A percentile compares a stretch with the other conserved stretches of the same genome.
Conservation (phyloP, 2,797 vertebrate genomes). For the Scarus forsteni region DNA sequence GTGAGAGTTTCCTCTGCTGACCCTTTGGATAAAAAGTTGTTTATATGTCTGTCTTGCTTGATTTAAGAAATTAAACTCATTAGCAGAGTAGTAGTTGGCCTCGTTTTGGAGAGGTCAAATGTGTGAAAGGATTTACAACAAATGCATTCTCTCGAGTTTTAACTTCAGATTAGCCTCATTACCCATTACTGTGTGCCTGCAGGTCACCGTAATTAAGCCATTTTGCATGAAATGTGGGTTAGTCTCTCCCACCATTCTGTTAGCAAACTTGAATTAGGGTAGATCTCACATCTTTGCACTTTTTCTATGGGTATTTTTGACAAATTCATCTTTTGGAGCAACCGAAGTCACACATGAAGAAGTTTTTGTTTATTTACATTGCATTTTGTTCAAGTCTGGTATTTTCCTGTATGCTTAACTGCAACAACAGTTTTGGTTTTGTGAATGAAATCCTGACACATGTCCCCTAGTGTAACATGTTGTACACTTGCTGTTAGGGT, state of each 20-base stretch:
- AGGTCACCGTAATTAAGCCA: slow-evolving; percentile 34
- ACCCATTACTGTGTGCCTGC: slow-evolving; percentile 13
- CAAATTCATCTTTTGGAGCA: not conserved
- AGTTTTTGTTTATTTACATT: not conserved
- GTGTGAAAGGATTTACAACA: slow-evolving; percentile 46
- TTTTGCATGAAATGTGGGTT: slow-evolving; percentile 59
- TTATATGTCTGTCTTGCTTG: not conserved
- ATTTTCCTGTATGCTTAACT: not conserved
- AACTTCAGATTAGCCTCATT: slow-evolving; percentile 66
- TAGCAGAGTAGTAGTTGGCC: slow-evolving; percentile 30
- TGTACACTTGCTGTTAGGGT: slow-evolving; percentile 15
- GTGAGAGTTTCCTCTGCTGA: not conserved
- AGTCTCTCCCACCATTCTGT: slow-evolving; percentile 43
- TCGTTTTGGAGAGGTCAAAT: slow-evolving; percentile 30
- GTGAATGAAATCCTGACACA: slow-evolving; percentile 16
- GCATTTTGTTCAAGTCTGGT: not conserved
- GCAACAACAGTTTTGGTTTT: not conserved
- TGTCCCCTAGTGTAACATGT: not conserved
- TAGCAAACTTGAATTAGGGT: slow-evolving; percentile 7
- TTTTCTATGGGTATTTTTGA: not conserved
- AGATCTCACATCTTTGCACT: not conserved
- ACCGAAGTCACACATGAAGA: not conserved
- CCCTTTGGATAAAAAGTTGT: not conserved
- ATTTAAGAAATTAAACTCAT: slow-evolving; percentile 10
- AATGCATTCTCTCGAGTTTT: slow-evolving; percentile 39